These are phyloP conservation scores for Crocuta crocuta DNA, from an alignment of 2,113 vertebrate species.

Conservation along the genomic window DNA sequence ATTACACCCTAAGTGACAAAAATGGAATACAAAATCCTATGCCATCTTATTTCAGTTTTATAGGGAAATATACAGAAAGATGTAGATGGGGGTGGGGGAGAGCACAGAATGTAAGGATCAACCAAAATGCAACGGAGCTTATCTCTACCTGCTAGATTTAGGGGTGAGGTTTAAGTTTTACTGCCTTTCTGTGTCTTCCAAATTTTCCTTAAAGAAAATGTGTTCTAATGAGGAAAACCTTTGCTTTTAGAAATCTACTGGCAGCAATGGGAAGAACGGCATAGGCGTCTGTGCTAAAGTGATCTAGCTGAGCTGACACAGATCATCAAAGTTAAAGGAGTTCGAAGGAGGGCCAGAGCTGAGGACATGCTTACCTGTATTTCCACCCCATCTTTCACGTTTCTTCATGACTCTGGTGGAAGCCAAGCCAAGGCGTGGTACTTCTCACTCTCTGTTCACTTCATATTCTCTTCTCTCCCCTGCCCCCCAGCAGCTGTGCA, in stretches of 20 bases:
- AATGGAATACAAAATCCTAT: not conserved
- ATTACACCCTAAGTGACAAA: not conserved
- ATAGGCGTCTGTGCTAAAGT: not conserved
- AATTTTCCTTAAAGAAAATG: not conserved
- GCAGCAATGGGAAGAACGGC: not conserved
- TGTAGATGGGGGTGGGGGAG: not conserved
- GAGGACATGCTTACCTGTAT: not conserved
- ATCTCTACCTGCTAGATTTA: not conserved
- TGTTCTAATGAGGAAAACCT: conserved; percentile 5
- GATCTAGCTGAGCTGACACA: not conserved
- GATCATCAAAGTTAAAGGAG: not conserved
- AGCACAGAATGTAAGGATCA: not conserved
- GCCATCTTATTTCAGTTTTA: not conserved
- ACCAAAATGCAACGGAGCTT: not conserved
- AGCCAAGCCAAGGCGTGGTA: not conserved
- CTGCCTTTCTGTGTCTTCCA: not conserved
- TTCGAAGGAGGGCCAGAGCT: not conserved
- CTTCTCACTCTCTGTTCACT: not conserved
- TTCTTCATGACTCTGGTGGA: not conserved
- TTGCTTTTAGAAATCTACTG: not conserved
- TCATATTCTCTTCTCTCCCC: too few species aligned
- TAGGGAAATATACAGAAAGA: not conserved
- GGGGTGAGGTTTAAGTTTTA: not conserved
- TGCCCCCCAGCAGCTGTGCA: not conserved
- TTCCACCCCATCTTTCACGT: not conserved